Conservation (phyloP, 2,113 vertebrate species). For the Ptilorrhoa leucosticta region DNA sequence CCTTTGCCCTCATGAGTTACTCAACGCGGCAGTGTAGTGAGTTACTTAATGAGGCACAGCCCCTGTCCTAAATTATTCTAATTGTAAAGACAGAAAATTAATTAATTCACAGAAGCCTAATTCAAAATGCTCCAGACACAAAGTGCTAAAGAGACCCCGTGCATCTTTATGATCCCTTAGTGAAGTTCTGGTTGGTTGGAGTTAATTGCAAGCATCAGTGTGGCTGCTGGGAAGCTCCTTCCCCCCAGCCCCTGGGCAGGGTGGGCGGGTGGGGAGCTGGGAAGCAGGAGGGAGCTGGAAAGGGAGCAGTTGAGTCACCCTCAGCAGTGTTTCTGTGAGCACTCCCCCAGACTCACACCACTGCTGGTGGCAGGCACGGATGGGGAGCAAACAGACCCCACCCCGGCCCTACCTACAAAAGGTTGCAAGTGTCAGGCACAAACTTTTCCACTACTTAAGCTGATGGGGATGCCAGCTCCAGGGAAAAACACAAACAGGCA, state of each 20-base stretch:
- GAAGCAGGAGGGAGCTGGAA: not conserved
- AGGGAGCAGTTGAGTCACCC: not conserved
- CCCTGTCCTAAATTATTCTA: not conserved
- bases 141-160: not conserved
- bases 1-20: not conserved
- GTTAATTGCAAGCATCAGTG: not conserved
- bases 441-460: constrained; percentile 57
- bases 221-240: not conserved
- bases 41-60: not conserved
- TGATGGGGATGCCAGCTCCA: constrained; percentile 34
- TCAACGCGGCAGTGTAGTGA: not conserved
- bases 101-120: not conserved
- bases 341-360: not conserved
- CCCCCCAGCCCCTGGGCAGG: not conserved
- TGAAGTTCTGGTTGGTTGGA: not conserved
- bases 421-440: constrained; percentile 19
- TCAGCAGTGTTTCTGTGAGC: not conserved
- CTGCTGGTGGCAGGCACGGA: not conserved
- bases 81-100: not conserved
- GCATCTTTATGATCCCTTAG: not conserved
- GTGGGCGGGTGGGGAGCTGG: not conserved
- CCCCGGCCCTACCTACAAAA: not conserved
- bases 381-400: constrained; percentile 7
- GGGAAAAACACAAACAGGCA: constrained; percentile 55
- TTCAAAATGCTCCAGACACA: not conserved